A percentile compares a stretch with the other conserved stretches of the same genome.
Evolutionary conservation across 2,888 invertebrate species (phyloP).

Genomic region (Drosophila nigricruria): DNA sequence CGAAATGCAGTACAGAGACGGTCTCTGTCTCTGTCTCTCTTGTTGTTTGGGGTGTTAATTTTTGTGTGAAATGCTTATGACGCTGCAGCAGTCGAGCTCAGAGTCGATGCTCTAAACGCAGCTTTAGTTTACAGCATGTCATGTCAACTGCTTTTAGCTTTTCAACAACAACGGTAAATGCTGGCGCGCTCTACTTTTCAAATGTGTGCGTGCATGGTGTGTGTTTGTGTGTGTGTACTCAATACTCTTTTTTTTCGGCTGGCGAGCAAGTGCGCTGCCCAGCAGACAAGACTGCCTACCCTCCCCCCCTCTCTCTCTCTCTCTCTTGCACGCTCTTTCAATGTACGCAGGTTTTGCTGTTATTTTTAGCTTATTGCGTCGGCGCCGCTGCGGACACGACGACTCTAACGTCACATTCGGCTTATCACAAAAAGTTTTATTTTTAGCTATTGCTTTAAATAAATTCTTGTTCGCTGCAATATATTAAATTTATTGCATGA

Average conservation of each 20-base stretch:
- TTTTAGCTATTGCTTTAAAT: conserved; percentile 69
- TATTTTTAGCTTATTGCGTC: conserved; percentile 67
- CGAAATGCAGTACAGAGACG: neutral
- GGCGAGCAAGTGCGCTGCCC: conserved; percentile 29
- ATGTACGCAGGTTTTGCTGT: conserved; percentile 35
- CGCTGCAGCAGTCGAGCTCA: conserved; percentile 24
- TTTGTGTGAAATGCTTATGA: conserved; percentile 58
- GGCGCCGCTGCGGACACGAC: conserved; percentile 41
- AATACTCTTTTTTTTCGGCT: conserved; percentile 21
- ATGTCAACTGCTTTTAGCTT: conserved; percentile 41
- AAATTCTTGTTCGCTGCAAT: conserved; percentile 39
- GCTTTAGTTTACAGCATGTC: conserved; percentile 50
- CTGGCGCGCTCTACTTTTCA: conserved; percentile 50
- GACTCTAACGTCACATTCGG: conserved; percentile 40
- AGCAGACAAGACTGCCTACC: conserved; percentile 3
- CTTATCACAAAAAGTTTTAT: conserved; percentile 68
- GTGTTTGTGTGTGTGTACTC: conserved; percentile 1
- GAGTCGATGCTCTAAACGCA: conserved; percentile 16
- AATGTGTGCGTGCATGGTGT: neutral
- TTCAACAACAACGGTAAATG: conserved; percentile 58
- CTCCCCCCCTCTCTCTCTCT: neutral
- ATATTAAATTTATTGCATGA: conserved; percentile 57
- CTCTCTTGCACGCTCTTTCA: conserved; percentile 4
- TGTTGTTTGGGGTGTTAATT: conserved; percentile 43
- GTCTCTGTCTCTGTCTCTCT: neutral